Evolutionary conservation across 2,888 invertebrate species (phyloP), one percentile per base, ranked within the genome.

Genomic region (Caenorhabditis sp.): DNA sequence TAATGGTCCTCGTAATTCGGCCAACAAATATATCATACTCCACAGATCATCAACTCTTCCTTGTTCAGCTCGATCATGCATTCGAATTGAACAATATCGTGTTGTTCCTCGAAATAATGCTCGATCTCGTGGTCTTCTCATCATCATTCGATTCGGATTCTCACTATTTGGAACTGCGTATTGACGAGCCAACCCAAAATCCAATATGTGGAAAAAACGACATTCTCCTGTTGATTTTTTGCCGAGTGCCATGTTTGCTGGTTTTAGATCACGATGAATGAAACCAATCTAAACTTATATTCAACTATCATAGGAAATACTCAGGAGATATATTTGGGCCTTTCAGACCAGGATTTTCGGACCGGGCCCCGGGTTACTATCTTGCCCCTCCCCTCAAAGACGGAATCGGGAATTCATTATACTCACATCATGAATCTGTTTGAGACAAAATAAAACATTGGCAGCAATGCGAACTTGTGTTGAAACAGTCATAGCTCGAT

Each of bases 381-480:
- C n/a, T n/a, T n/a, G n/a, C n/a, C n/a, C n/a, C n/a, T n/a, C n/a
- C n/a, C n/a, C n/a, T n/a, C n/a, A n/a, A n/a, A n/a, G n/a, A n/a
- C 26, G 1, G 21, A 23, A 43, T 12, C 1, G 1, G 5, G 49
- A 21, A 36, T 53, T 61, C 31, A 17, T 26, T 21, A 21, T 31
- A 37, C 76, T 57, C 31, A 83, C 82, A 58, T 84, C 84, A 62
- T 85, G 85, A 8, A 85, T 68, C 54, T 84, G 83, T 62, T 84
- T 84, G n/a, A 84, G 59, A 21, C 81, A 82, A 67, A 80, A 81
- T 19, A 84, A 77, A 4, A 79, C 54, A 58, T 84, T 79, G 31
- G 77, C 64, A 12, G 81, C 84, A 26, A 83, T 59, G 6, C 84
- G 75, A 8, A 79, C 67, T 58, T 81, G 82, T 8, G 81, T 78